A percentile compares a stretch with the other conserved stretches of the same genome.
These are phyloP conservation scores for Hylyphantes graminicola DNA, from an alignment of 1,140 invertebrate genomes.

Conservation along the genomic window DNA sequence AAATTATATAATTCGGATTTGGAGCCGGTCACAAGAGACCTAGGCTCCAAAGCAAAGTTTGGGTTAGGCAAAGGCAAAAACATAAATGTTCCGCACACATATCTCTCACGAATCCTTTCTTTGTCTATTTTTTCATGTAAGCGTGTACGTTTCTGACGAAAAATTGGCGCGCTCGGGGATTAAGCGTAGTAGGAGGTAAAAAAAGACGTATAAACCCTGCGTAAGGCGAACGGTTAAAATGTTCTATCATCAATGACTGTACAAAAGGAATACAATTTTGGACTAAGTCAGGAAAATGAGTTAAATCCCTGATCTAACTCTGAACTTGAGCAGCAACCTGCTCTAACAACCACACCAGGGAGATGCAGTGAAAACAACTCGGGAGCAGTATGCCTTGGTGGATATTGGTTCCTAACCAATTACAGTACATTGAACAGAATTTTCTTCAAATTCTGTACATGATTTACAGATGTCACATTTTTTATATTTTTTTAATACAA, in stretches of 20 bases:
- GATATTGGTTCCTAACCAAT: slow-evolving; percentile 28
- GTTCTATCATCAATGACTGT: slow-evolving; percentile 26
- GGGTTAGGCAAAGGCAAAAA: slow-evolving; percentile 12
- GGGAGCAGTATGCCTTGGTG: not conserved
- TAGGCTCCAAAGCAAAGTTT: not conserved
- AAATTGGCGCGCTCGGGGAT: slow-evolving; percentile 44
- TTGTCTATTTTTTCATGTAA: slow-evolving; percentile 11
- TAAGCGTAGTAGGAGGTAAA: slow-evolving; percentile 33
- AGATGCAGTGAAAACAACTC: not conserved
- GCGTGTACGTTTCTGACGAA: slow-evolving; percentile 17
- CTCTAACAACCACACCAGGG: slow-evolving; percentile 47
- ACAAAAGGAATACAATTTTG: slow-evolving; percentile 7
- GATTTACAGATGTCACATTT: not conserved
- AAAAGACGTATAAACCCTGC: not conserved
- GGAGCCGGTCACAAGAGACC: slow-evolving; percentile 42
- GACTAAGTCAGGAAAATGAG: slow-evolving; percentile 40
- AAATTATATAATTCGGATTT: slow-evolving; percentile 61
- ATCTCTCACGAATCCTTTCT: slow-evolving; percentile 7
- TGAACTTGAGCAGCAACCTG: slow-evolving; percentile 15
- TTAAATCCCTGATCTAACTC: slow-evolving; percentile 40
- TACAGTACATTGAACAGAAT: not conserved
- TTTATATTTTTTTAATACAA: slow-evolving; percentile 6
- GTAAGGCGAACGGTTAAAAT: slow-evolving; percentile 9
- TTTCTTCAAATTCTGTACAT: slow-evolving; percentile 6
- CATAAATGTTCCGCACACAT: slow-evolving; percentile 7